phyloP scores from a whole-genome alignment of 2,797 vertebrate genomes.

The Pseudochirops corinnae region DNA sequence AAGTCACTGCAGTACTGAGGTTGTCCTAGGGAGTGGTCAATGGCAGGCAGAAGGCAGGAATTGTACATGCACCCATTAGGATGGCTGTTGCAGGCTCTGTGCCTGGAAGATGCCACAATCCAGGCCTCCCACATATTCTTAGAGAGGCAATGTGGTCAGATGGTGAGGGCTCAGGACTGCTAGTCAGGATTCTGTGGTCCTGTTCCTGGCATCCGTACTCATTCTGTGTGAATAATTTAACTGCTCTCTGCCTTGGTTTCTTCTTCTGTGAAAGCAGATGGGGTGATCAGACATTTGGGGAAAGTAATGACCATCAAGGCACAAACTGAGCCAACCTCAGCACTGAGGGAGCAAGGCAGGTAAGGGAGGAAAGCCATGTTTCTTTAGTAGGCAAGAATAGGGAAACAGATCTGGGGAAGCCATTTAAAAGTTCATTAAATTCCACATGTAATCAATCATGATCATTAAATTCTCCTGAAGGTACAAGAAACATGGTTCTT shows the following conservation, averaged over 20 bases:
- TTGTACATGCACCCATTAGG: constrained; percentile 7
- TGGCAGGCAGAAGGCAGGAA: constrained; percentile 69
- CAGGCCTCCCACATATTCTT: constrained; percentile 73
- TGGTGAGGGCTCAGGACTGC: constrained; percentile 55
- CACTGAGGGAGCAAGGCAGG: background rate
- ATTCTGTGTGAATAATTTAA: constrained; percentile 13
- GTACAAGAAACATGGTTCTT: background rate
- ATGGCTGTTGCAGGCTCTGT: constrained; percentile 51
- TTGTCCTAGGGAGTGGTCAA: constrained; percentile 65
- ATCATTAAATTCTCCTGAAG: background rate
- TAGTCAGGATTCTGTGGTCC: constrained; percentile 66
- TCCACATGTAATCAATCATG: background rate
- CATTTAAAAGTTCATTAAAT: background rate
- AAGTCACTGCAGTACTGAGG: constrained; percentile 73
- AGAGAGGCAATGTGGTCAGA: constrained; percentile 75
- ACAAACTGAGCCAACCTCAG: constrained; percentile 17
- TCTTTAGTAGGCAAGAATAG: background rate
- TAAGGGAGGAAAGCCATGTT: background rate
- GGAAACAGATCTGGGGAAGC: background rate
- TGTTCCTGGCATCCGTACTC: constrained; percentile 66
- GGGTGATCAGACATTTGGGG: background rate
- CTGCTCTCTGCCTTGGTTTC: constrained; percentile 17
- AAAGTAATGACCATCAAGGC: constrained; percentile 2
- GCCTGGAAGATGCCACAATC: constrained; percentile 60
- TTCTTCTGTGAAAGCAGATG: constrained; percentile 44